These are phyloP conservation scores for Delia radicum DNA, from an alignment of 1,140 invertebrate species.

Conservation along the genomic window DNA sequence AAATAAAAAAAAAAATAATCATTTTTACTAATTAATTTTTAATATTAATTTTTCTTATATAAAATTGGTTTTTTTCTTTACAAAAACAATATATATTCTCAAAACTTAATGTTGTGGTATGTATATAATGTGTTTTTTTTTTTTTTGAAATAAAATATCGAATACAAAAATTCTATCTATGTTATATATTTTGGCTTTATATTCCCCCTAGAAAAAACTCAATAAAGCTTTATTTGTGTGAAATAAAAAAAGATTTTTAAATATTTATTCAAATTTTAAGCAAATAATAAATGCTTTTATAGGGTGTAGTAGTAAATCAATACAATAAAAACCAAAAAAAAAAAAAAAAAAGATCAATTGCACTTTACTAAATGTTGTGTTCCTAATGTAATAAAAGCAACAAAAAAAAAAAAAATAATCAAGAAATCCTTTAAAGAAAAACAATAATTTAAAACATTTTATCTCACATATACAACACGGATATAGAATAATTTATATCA, in stretches of 20 bases:
- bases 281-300: not conserved
- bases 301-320: not conserved
- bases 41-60: not conserved
- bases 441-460: no score
- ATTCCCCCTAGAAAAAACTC: not conserved
- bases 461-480: no score
- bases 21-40: constrained; percentile 2
- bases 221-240: constrained; percentile 17
- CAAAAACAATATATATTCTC: not conserved
- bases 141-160: not conserved
- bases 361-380: constrained; percentile 9
- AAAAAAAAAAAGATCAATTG: not conserved
- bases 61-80: constrained; percentile 18
- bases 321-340: no score
- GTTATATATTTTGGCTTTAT: not conserved
- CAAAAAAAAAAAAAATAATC: no score
- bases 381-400: not conserved
- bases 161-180: not conserved
- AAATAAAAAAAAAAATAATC: not conserved
- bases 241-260: not conserved
- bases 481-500: no score
- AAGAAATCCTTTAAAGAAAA: no score
- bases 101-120: constrained; percentile 16
- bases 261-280: not conserved
- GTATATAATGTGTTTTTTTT: constrained; percentile 5